Percentiles rank a stretch among this genome's conserved stretches.
phyloP scores from a whole-genome alignment of 2,888 invertebrate genomes.

The Caenorhabditis uteleia region DNA sequence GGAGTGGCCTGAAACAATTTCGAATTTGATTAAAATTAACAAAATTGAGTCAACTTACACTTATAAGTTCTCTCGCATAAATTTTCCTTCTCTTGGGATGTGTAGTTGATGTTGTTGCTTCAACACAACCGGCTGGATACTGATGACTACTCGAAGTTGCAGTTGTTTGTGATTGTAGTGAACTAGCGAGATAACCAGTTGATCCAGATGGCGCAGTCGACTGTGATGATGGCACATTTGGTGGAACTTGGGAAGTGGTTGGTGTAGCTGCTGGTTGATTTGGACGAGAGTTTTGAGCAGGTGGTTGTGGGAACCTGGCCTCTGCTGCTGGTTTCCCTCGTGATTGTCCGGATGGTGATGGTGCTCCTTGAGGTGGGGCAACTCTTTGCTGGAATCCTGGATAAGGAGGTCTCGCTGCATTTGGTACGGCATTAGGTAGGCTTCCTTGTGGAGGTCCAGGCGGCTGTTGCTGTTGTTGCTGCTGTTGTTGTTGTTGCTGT shows the following conservation, averaged over 20 bases:
- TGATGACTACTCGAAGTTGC: slow-evolving; percentile 27
- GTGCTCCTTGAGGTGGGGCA: slow-evolving; percentile 1
- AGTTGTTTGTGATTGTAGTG: slow-evolving; percentile 8
- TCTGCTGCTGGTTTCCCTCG: neutral
- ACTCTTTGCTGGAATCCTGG: too few species aligned
- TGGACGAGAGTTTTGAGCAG: neutral
- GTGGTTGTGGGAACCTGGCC: slow-evolving; percentile 10
- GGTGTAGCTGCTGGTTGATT: neutral
- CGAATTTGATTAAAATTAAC: neutral
- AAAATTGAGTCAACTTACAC: slow-evolving; percentile 20
- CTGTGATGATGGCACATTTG: slow-evolving; percentile 6
- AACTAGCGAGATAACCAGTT: slow-evolving; percentile 1
- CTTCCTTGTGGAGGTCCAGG: neutral
- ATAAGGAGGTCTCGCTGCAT: slow-evolving; percentile 12
- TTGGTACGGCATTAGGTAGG: slow-evolving; percentile 16
- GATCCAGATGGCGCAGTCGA: slow-evolving; percentile 3
- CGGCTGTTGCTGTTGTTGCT: slow-evolving; percentile 3
- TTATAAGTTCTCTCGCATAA: slow-evolving; percentile 46
- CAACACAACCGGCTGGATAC: slow-evolving; percentile 57
- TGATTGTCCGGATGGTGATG: neutral
- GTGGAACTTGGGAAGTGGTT: neutral
- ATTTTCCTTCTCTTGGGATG: slow-evolving; percentile 38
- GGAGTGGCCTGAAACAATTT: slow-evolving; percentile 79
- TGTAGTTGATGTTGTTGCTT: slow-evolving; percentile 52
- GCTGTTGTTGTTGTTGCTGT: slow-evolving; percentile 1